Conservation (phyloP, 1,140 invertebrate species). For the Brachionus plicatilis region DNA sequence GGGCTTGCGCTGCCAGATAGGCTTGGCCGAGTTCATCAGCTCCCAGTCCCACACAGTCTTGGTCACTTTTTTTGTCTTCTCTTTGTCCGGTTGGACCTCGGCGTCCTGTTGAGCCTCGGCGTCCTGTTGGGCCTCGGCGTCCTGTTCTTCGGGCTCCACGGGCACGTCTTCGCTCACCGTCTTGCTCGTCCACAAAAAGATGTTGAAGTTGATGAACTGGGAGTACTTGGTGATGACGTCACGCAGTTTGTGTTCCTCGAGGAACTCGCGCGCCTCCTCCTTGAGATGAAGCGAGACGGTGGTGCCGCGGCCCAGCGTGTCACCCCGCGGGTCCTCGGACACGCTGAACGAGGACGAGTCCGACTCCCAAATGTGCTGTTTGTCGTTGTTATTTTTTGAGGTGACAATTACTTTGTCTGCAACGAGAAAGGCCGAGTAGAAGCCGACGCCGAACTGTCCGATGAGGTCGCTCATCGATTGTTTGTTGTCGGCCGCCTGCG, state of each 20-base stretch:
- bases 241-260: constrained; percentile 83
- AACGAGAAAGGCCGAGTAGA: constrained; percentile 88
- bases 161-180: constrained; percentile 68
- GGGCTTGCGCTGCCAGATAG: constrained; percentile 74
- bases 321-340: constrained; percentile 83
- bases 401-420: constrained; percentile 66
- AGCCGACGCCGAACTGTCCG: constrained; percentile 90
- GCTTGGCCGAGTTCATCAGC: constrained; percentile 88
- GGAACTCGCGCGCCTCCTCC: constrained; percentile 89
- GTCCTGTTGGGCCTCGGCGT: constrained; percentile 54
- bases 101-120: constrained; percentile 60
- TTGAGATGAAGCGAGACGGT: constrained; percentile 80
- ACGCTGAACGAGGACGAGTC: constrained; percentile 74
- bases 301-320: constrained; percentile 81
- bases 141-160: constrained; percentile 57
- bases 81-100: constrained; percentile 62
- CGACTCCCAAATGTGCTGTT: constrained; percentile 96
- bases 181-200: constrained; percentile 90
- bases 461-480: constrained; percentile 49
- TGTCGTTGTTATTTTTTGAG: constrained; percentile 88
- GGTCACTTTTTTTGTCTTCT: constrained; percentile 59
- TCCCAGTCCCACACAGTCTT: constrained; percentile 99
- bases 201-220: constrained; percentile 99
- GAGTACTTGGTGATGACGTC: constrained; percentile 93
- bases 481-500: background rate